Evolutionary conservation across 2,888 invertebrate genomes (phyloP).

Genomic region (Hesperia comma): DNA sequence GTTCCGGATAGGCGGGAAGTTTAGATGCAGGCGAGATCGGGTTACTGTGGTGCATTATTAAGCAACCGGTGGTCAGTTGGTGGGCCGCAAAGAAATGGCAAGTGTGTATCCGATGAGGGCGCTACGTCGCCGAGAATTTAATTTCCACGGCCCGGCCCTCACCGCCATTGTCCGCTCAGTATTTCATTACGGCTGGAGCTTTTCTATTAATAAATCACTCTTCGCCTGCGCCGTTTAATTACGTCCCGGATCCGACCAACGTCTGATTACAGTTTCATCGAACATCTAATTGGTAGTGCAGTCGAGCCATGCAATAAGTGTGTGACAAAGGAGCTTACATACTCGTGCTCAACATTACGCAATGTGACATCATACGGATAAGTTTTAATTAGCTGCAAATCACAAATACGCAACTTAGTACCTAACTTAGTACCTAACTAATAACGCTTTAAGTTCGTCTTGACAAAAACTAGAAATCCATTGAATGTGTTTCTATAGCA

Average conservation of each 20-base stretch:
- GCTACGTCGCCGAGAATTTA: constrained; percentile 76
- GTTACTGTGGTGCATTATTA: constrained; percentile 59
- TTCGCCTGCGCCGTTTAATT: constrained; percentile 83
- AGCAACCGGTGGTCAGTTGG: constrained; percentile 56
- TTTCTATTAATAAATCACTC: constrained; percentile 85
- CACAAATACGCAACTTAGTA: background rate
- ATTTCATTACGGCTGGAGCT: constrained; percentile 83
- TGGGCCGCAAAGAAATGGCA: constrained; percentile 70
- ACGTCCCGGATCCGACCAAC: constrained; percentile 80
- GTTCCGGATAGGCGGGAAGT: constrained; percentile 61
- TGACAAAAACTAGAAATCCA: too few relatives aligned
- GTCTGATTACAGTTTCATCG: constrained; percentile 84
- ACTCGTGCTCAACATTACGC: constrained; percentile 28
- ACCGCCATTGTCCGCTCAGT: constrained; percentile 82
- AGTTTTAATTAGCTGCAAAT: constrained; percentile 32
- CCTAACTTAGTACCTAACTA: too few relatives aligned
- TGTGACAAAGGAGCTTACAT: constrained; percentile 77
- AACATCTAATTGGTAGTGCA: constrained; percentile 84
- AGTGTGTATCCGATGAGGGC: constrained; percentile 63
- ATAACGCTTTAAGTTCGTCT: too few relatives aligned
- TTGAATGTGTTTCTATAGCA: too few relatives aligned
- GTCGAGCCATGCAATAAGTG: constrained; percentile 66
- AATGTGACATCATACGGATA: constrained; percentile 27
- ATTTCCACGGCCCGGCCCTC: constrained; percentile 78
- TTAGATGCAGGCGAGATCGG: constrained; percentile 46